Evolutionary conservation across 2,113 vertebrate genomes (phyloP).

Genomic region (Indicator maculatus): DNA sequence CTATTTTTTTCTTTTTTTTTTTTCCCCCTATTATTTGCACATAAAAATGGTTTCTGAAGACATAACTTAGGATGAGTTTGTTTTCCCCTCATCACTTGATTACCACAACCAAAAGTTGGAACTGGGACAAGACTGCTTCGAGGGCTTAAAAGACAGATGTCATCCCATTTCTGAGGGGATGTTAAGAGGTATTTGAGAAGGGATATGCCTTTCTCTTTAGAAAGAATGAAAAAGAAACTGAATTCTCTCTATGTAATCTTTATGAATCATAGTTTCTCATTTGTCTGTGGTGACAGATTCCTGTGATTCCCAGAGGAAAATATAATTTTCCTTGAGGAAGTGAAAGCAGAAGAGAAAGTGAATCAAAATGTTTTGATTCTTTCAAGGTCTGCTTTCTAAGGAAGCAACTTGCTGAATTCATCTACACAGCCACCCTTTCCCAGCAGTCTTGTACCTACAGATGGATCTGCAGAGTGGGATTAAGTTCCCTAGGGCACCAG

Average conservation of each 20-base stretch:
- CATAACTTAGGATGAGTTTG: background rate
- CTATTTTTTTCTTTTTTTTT: background rate
- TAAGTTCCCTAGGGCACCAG: background rate
- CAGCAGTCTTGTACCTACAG: background rate
- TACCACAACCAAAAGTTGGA: background rate
- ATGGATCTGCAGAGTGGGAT: background rate
- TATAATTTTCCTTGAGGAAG: background rate
- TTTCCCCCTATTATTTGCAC: background rate
- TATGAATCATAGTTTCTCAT: constrained; percentile 3
- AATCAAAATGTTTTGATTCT: background rate
- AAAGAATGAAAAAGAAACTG: constrained; percentile 18
- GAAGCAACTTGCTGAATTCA: background rate
- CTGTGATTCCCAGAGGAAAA: constrained; percentile 15
- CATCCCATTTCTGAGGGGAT: background rate
- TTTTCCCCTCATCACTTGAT: background rate
- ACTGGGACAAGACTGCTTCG: background rate
- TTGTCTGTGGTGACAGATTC: constrained; percentile 8
- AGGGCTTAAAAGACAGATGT: background rate
- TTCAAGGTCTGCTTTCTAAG: background rate
- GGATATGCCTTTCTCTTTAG: background rate
- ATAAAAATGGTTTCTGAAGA: background rate
- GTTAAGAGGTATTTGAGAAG: background rate
- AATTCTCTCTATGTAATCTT: constrained; percentile 20
- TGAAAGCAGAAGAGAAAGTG: background rate
- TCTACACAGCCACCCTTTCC: background rate